phyloP scores from a whole-genome alignment of 1,140 invertebrate species.

The Bombus pyrosoma region DNA sequence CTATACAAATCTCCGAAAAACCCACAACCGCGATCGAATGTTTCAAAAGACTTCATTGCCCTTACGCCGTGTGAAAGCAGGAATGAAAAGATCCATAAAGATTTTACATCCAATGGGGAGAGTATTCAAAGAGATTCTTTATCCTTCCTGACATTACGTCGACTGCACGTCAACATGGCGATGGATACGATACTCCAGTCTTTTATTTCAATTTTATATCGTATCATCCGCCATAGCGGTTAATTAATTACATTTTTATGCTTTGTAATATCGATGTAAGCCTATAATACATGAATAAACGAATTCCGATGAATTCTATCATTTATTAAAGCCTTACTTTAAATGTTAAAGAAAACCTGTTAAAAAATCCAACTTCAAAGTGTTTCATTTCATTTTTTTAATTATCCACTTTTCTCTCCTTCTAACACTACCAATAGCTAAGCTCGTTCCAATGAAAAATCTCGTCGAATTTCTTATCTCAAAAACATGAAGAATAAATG shows the following conservation, averaged over 20 bases:
- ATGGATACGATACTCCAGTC: background rate
- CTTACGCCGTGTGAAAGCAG: background rate
- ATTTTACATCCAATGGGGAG: background rate
- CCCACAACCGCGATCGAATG: background rate
- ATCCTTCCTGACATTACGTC: background rate
- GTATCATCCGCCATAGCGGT: background rate
- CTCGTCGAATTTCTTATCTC: too few relatives aligned
- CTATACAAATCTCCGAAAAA: background rate
- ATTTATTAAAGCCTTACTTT: background rate
- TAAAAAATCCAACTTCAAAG: too few relatives aligned
- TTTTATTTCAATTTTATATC: slow-evolving; percentile 2
- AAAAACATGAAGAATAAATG: too few relatives aligned
- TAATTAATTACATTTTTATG: slow-evolving; percentile 1
- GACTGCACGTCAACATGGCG: background rate
- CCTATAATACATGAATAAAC: background rate
- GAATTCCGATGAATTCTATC: background rate
- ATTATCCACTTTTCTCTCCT: background rate
- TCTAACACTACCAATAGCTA: fast-evolving
- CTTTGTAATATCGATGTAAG: background rate
- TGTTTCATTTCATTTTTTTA: background rate
- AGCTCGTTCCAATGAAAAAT: too few relatives aligned
- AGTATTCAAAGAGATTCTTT: slow-evolving; percentile 2
- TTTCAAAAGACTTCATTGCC: background rate
- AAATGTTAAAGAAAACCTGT: background rate
- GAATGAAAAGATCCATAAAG: background rate